Evolutionary conservation across 2,888 invertebrate species (phyloP).

Genomic region (Sinopyrophorus schimmeli): DNA sequence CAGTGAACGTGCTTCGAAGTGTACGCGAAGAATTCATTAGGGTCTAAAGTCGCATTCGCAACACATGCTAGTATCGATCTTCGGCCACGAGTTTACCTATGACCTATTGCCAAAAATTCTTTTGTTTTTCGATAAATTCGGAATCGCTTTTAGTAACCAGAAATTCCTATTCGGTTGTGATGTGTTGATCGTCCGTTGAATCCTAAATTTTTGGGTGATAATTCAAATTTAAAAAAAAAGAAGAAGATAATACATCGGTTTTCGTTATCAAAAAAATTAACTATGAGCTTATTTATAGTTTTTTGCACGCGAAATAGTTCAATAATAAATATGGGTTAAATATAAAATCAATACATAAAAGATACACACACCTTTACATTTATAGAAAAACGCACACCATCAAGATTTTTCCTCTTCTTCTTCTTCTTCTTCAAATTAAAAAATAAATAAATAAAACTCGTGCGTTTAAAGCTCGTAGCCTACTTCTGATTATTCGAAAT

Average conservation of each 20-base stretch:
- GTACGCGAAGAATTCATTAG: constrained; percentile 31
- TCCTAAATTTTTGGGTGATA: too few relatives aligned
- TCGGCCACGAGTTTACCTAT: constrained; percentile 22
- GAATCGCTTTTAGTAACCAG: neutral
- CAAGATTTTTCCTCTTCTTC: constrained; percentile 14
- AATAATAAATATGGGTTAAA: constrained; percentile 26
- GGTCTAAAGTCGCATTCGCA: constrained; percentile 22
- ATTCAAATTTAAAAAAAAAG: too few relatives aligned
- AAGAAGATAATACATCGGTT: too few relatives aligned
- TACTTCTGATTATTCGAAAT: constrained; percentile 12
- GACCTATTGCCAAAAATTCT: constrained; percentile 14
- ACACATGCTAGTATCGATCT: constrained; percentile 30
- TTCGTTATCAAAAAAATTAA: too few relatives aligned
- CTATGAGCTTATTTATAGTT: too few relatives aligned
- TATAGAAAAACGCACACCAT: too few relatives aligned
- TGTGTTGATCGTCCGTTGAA: constrained; percentile 3
- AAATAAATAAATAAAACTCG: too few relatives aligned
- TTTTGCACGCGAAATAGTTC: constrained; percentile 1
- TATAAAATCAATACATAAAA: constrained; percentile 10
- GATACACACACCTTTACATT: constrained; percentile 6
- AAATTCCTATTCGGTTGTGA: constrained; percentile 3
- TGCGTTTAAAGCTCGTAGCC: constrained; percentile 18
- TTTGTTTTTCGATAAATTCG: neutral
- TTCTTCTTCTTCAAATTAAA: too few relatives aligned
- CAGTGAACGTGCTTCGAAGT: constrained; percentile 33